Base-by-base conservation (phyloP, 2,888 invertebrate genomes). In the Drosophila sordidapex region DNA sequence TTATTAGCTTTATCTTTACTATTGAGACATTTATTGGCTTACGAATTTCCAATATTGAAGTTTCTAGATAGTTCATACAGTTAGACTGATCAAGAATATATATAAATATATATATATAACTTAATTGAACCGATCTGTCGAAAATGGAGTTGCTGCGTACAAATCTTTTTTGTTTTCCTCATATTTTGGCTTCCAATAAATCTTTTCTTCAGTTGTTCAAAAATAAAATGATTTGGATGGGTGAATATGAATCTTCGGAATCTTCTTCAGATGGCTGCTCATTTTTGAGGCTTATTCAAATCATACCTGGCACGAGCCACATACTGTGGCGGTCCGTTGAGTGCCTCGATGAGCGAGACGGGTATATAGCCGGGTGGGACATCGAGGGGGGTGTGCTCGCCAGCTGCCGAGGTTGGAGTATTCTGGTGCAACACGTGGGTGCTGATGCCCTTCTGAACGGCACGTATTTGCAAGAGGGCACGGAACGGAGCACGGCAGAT, bases 401-500 rank as follows among this genome's bases (percentile, higher is more conserved):
- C 93, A 95, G 85, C 74, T 0, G 79, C 76, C 8, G 91, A 90
- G 0, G 89, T 96, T 27, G 96, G 95, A 35, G 95, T 94, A 88
- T 94, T 94, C 73, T 93, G 93, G 51, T 90, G 86, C 54, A 90
- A 71, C 85, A 94, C 93, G 59, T 90, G 91, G 10, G 91, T 90
- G 54, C 83, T 91, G 43, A 92, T 88, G 4, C 95, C 95, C 91
- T 97, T 97, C 93, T 98, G 97, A 83, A 99, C 95, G 31, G 99
- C 99, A 74, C 98, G 95, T 60, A 99, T 97, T 94, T 99, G 99
- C 67, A 99, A 94, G 59, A 99, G 94, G 0, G 99, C 99, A 76
- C 99, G 94, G 94, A 99, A 99, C 13, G 99, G 99, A n/a, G 99
- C 98, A 74, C 99, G 95, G 92, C 99, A 99, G 83, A 99, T 99